Conservation (phyloP, 2,888 invertebrate genomes). For the Drosophila setosimentum region DNA sequence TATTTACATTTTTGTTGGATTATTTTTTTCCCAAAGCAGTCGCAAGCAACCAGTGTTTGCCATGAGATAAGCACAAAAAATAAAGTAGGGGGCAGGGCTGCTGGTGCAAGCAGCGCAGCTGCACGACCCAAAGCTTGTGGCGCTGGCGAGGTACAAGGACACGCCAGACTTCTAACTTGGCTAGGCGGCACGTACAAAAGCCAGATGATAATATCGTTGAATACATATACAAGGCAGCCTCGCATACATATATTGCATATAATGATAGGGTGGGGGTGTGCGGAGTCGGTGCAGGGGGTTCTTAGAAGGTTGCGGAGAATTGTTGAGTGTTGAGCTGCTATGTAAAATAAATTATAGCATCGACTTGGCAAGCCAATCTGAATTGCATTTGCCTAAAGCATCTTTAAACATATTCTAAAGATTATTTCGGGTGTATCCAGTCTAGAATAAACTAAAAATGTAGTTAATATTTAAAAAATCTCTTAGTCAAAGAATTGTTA, state of each 20-base stretch:
- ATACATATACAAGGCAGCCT: constrained; percentile 61
- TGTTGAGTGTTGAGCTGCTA: constrained; percentile 58
- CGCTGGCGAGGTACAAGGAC: constrained; percentile 57
- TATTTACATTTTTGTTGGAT: constrained; percentile 12
- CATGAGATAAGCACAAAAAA: constrained; percentile 69
- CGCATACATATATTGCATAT: constrained; percentile 22
- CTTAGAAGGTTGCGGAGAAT: constrained; percentile 18
- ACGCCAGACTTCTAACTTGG: constrained; percentile 27
- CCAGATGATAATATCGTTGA: constrained; percentile 75
- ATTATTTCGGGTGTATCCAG: not conserved
- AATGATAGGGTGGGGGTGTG: not conserved
- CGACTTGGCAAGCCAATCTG: constrained; percentile 36
- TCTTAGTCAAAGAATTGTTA: not conserved
- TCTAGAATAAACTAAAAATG: not conserved
- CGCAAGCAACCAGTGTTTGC: constrained; percentile 76
- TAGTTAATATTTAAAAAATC: not conserved
- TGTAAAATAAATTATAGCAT: constrained; percentile 67
- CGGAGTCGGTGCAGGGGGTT: not conserved
- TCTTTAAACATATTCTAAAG: not conserved
- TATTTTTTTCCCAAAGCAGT: constrained; percentile 11
- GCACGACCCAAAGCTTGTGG: constrained; percentile 34
- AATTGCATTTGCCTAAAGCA: constrained; percentile 16
- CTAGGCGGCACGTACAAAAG: constrained; percentile 64
- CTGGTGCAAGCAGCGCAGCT: constrained; percentile 18
- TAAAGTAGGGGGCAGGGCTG: not conserved